phyloP scores from a whole-genome alignment of 2,888 invertebrate genomes.

The Pyrgus malvae region DNA sequence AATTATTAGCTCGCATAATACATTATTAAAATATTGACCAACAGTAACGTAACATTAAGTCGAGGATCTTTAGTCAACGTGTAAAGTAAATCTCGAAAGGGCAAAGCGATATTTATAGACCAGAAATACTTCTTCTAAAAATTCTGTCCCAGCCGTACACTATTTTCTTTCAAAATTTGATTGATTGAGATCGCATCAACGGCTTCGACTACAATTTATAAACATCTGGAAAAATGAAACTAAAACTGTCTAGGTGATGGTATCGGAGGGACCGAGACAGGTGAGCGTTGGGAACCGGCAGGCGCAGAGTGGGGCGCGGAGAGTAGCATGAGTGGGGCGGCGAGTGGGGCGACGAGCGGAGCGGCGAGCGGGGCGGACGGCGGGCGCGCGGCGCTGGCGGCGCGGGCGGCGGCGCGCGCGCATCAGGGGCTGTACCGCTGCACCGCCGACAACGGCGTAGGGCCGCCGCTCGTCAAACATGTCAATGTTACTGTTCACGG shows the following conservation, averaged over 20 bases:
- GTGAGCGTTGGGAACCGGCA: slow-evolving; percentile 34
- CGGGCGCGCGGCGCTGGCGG: slow-evolving; percentile 82
- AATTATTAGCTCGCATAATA: no score
- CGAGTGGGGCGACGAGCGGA: slow-evolving; percentile 34
- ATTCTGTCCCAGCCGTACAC: no score
- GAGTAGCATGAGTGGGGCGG: slow-evolving; percentile 45
- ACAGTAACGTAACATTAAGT: no score
- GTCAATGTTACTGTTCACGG: slow-evolving; percentile 90
- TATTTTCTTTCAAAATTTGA: neutral
- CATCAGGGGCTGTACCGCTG: slow-evolving; percentile 91
- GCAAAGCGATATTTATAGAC: no score
- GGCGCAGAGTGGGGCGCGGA: slow-evolving; percentile 34
- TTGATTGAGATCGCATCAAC: neutral
- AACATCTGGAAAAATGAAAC: neutral
- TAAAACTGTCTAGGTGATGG: slow-evolving; percentile 27
- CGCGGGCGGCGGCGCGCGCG: slow-evolving; percentile 84
- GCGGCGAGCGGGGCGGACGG: slow-evolving; percentile 32
- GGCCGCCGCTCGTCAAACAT: slow-evolving; percentile 89
- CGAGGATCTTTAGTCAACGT: no score
- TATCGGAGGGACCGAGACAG: slow-evolving; percentile 34
- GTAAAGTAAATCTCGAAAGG: no score
- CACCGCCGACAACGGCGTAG: slow-evolving; percentile 91
- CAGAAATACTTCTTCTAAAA: no score
- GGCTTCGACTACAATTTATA: neutral
- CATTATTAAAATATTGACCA: no score